Percentiles rank a stretch among this genome's conserved stretches.
phyloP scores from a whole-genome alignment of 2,113 vertebrate genomes.

The Helogale parvula region DNA sequence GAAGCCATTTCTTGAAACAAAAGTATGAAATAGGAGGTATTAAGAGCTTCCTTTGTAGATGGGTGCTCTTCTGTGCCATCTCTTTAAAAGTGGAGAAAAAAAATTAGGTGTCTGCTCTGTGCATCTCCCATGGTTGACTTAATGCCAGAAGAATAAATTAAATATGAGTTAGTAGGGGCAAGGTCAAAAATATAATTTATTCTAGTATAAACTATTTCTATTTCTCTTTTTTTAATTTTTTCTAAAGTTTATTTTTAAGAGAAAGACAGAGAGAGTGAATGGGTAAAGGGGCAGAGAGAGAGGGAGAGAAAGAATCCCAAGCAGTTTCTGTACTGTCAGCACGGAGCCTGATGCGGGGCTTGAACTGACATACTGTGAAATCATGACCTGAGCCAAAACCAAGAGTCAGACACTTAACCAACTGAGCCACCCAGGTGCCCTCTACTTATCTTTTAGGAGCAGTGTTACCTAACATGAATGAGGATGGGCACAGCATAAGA shows the following conservation, averaged over 20 bases:
- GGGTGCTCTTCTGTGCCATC: fast-evolving
- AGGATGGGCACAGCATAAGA: not conserved
- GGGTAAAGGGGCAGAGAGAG: too few relatives aligned
- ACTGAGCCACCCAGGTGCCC: too few relatives aligned
- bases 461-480: not conserved
- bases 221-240: not conserved
- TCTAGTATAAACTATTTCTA: not conserved
- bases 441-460: not conserved
- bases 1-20: not conserved
- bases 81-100: not conserved
- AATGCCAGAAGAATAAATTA: not conserved
- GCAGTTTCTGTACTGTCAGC: too few relatives aligned
- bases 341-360: too few relatives aligned
- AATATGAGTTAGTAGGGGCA: not conserved
- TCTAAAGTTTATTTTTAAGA: too few relatives aligned
- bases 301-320: too few relatives aligned
- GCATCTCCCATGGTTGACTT: not conserved
- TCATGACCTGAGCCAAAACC: too few relatives aligned
- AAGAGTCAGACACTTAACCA: too few relatives aligned
- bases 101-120: not conserved
- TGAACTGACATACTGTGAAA: too few relatives aligned
- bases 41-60: not conserved
- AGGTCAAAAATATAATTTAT: not conserved
- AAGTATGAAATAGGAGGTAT: not conserved
- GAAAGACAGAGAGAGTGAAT: too few relatives aligned